These are phyloP conservation scores for Drosophila picticornis DNA, from an alignment of 2,888 invertebrate species.

Conservation along the genomic window DNA sequence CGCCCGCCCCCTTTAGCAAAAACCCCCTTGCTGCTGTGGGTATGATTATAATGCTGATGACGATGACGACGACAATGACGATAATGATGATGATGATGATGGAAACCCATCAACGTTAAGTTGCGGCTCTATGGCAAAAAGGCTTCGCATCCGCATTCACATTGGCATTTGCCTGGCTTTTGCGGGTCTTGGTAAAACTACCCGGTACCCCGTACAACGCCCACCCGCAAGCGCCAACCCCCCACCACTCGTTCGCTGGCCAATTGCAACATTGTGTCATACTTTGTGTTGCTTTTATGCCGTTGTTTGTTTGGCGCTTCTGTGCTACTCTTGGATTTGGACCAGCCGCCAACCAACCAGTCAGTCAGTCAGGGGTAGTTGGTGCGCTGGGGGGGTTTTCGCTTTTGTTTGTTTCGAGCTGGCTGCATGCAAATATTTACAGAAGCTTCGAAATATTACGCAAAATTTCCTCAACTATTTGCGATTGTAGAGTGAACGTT, in stretches of 20 bases:
- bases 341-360: slow-evolving; percentile 16
- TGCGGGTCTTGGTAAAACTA: slow-evolving; percentile 1
- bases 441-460: slow-evolving; percentile 77
- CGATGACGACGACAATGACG: slow-evolving; percentile 11
- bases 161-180: slow-evolving; percentile 35
- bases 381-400: not conserved
- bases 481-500: slow-evolving; percentile 38
- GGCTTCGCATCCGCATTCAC: slow-evolving; percentile 43
- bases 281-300: slow-evolving; percentile 70
- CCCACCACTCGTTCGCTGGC: not conserved
- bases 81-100: slow-evolving; percentile 37
- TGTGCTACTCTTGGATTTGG: slow-evolving; percentile 56
- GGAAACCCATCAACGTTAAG: slow-evolving; percentile 63
- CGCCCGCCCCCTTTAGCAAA: slow-evolving; percentile 5
- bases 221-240: not conserved
- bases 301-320: slow-evolving; percentile 68
- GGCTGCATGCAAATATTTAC: slow-evolving; percentile 73
- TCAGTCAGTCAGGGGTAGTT: not conserved
- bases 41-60: slow-evolving; percentile 3
- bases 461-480: slow-evolving; percentile 59
- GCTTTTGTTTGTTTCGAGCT: slow-evolving; percentile 61
- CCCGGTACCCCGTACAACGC: not conserved
- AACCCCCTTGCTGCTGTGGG: not conserved
- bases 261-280: slow-evolving; percentile 74
- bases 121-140: slow-evolving; percentile 36